These are phyloP conservation scores for Pristionchus exspectatus DNA, from an alignment of 2,888 invertebrate species.

Conservation along the genomic window DNA sequence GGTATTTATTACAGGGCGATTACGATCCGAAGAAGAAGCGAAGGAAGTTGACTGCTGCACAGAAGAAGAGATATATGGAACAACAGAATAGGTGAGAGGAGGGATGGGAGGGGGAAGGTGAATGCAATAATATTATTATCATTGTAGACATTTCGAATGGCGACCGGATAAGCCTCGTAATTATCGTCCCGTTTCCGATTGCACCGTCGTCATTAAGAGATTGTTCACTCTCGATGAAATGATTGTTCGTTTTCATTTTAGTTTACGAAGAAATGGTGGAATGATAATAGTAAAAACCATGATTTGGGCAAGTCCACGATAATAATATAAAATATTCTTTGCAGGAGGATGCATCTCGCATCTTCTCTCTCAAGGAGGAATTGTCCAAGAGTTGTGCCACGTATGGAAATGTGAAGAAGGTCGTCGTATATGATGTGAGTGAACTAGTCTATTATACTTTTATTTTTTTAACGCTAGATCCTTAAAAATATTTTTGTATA, in stretches of 20 bases:
- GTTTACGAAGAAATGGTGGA: no score
- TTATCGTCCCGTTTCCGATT: slow-evolving; percentile 91
- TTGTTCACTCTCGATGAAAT: slow-evolving; percentile 92
- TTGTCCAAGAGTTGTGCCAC: slow-evolving; percentile 91
- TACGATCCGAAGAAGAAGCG: slow-evolving; percentile 94
- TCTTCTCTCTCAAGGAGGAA: slow-evolving; percentile 93
- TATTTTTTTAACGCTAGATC: no score
- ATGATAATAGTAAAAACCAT: no score
- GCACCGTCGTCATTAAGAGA: slow-evolving; percentile 93
- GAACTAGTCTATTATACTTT: neutral
- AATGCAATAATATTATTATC: neutral
- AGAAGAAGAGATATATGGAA: slow-evolving; percentile 88
- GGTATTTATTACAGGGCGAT: slow-evolving; percentile 70
- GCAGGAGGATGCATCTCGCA: slow-evolving; percentile 88
- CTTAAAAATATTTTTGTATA: no score
- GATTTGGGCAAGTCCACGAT: neutral
- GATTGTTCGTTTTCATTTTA: slow-evolving; percentile 82
- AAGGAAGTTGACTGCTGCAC: slow-evolving; percentile 89
- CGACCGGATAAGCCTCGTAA: slow-evolving; percentile 92
- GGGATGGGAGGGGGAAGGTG: neutral
- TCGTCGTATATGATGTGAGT: slow-evolving; percentile 91
- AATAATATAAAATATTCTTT: slow-evolving; percentile 52
- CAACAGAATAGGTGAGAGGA: slow-evolving; percentile 88
- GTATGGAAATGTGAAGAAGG: slow-evolving; percentile 93
- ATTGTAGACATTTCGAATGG: slow-evolving; percentile 89